Evolutionary conservation across 2,797 vertebrate species (phyloP), one percentile per base, ranked within the genome.

Genomic region (Alectoris magna): DNA sequence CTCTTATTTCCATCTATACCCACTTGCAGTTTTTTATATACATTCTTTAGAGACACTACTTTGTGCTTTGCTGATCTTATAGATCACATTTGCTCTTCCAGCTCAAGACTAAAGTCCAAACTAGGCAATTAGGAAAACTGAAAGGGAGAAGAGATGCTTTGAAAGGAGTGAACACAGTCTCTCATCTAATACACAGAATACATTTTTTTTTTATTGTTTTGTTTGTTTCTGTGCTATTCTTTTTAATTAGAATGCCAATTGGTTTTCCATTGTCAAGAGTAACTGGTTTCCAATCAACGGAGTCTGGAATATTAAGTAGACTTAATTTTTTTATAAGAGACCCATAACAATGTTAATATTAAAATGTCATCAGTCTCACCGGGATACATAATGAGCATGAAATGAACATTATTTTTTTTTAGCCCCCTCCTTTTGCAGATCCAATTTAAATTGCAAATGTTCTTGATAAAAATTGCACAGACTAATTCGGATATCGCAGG

Each of bases 401-500:
- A 97, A 96, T 94, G 90, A 96, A 94, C 91, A 87, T 53, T 60
- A 11, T n/a, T 70, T 83, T 95, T 62, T 92, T 93, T 44, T 26
- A 44, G 46, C 36, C 29, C 29, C 8, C n/a, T 91, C 31, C 60
- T 82, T 95, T 92, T 85, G 64, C 81, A 92, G 87, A 94, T 88
- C 60, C 82, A 94, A 97, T 97, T 97, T 96, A 96, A 97, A 97
- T 97, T 95, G 95, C 95, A 96, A 96, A 96, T 94, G 67, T 23
- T 94, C 90, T 22, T 76, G 92, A 91, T 95, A 96, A 94, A 96
- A 95, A 85, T 75, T 94, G 87, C 67, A 78, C 75, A 75, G 92
- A 71, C 72, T 95, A 96, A 95, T 94, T 94, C 6, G 38, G 69
- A 58, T 94, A 93, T 96, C 94, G 87, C 72, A 88, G 76, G 38